Base-by-base conservation (phyloP, 2,113 vertebrate species). In the Lepus europaeus region DNA sequence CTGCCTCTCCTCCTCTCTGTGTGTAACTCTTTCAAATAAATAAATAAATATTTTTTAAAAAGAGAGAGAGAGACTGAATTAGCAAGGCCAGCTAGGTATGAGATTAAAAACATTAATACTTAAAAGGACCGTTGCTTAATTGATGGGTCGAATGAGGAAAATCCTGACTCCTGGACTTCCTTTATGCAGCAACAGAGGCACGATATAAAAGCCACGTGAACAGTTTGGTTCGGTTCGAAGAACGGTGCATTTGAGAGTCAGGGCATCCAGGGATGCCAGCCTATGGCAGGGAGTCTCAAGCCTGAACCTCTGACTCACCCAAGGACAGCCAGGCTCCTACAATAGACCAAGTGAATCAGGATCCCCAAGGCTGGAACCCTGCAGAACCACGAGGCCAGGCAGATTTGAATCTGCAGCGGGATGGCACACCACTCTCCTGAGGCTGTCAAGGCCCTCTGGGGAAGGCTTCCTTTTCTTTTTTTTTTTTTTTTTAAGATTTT, bases 51-150 rank as follows among this genome's bases (percentile, higher is more conserved):
- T 45, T 7, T 45, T 45, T 45, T 7, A 45, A 45, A 45, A 45
- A 45, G 45, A 45, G 45, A 45, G 45, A 45, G 45, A 45, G 45
- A 86, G 25, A 80, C 8, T 88, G 90, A 90, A 77, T 90, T 68
- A 89, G 2, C 56, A 92, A 56, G 27, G 45, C 78, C 56, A 45
- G 31, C 16, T 85, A 86, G 25, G 25, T 86, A 61, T 66, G 51
- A 92, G 68, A 87, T 80, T 91, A 82, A 95, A 94, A 68, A 63
- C 39, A 73, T 81, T 77, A 87, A 23, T 78, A 88, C 22, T 84
- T 79, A 86, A 91, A 87, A 83, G 53, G 83, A 80, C 87, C 74
- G 27, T 87, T 73, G 91, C 66, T 51, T 81, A 89, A 89, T 81
- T 89, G 33, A 51, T 82, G 16, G 20, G 45, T 61, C 22, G 12